Percentiles rank a stretch among this genome's conserved stretches.
Evolutionary conservation across 2,888 invertebrate genomes (phyloP).

Genomic region (Tanypteryx hageni): DNA sequence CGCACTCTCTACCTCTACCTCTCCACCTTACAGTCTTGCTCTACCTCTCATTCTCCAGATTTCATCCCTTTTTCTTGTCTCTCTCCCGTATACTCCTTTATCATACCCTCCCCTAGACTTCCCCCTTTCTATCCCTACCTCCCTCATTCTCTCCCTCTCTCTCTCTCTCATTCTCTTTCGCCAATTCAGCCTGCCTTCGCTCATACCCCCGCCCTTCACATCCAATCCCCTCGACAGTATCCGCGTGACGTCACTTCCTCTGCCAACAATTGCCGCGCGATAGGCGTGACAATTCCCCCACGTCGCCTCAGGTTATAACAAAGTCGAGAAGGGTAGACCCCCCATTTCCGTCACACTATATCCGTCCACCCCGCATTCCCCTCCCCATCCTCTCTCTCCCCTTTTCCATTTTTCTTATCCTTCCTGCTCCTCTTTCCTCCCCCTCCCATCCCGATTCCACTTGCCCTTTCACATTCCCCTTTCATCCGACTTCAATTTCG

Average conservation of each 20-base stretch:
- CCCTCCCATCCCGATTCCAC: slow-evolving; percentile 67
- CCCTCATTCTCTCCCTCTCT: neutral
- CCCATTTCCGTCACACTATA: slow-evolving; percentile 21
- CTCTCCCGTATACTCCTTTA: too few relatives aligned
- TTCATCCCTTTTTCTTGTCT: too few relatives aligned
- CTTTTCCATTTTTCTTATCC: slow-evolving; percentile 15
- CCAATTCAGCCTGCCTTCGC: neutral
- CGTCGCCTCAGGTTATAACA: slow-evolving; percentile 58
- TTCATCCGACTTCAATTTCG: slow-evolving; percentile 38
- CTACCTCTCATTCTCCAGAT: too few relatives aligned
- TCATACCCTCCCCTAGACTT: neutral
- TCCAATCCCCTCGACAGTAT: slow-evolving; percentile 44
- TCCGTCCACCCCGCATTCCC: slow-evolving; percentile 20
- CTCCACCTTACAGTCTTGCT: too few relatives aligned
- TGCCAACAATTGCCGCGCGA: slow-evolving; percentile 54
- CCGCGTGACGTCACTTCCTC: slow-evolving; percentile 43
- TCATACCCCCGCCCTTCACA: slow-evolving; percentile 13
- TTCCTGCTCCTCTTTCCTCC: slow-evolving; percentile 65
- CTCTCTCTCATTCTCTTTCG: neutral
- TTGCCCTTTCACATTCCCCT: slow-evolving; percentile 68
- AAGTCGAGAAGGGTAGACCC: neutral
- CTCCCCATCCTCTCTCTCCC: slow-evolving; percentile 37
- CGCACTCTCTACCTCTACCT: too few relatives aligned
- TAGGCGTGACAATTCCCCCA: slow-evolving; percentile 58
- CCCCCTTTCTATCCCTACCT: neutral